phyloP scores from a whole-genome alignment of 2,888 invertebrate genomes.

The Mactromeris polynyma region DNA sequence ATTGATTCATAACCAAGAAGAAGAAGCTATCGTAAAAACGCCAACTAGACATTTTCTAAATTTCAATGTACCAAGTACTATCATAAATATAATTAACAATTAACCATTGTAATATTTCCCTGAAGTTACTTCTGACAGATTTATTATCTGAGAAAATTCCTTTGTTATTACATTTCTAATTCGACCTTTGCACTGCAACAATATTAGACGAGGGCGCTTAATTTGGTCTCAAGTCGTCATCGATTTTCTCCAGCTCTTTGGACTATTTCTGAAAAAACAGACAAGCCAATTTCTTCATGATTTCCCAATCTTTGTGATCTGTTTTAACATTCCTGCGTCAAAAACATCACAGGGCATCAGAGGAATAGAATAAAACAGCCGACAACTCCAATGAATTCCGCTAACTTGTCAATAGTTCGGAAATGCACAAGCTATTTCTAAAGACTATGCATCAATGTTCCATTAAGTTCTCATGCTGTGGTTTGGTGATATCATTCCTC shows the following conservation, averaged over 20 bases:
- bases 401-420: neutral
- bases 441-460: neutral
- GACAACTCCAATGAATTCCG: neutral
- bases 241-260: neutral
- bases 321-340: neutral
- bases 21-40: neutral
- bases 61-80: slow-evolving; percentile 1
- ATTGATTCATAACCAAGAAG: neutral
- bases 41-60: neutral
- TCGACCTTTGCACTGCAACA: neutral
- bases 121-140: neutral
- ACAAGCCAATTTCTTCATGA: neutral
- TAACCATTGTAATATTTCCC: neutral
- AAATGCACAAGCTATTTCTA: neutral
- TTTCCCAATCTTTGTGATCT: neutral
- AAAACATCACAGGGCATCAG: neutral
- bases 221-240: neutral
- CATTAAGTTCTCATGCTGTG: neutral
- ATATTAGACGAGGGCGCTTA: neutral
- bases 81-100: neutral
- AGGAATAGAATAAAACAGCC: neutral
- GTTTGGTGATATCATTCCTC: neutral
- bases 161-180: slow-evolving; percentile 2
- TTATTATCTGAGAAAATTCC: slow-evolving; percentile 5
- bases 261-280: neutral